Conservation (phyloP, 1,140 invertebrate genomes). For the Drosophila equinoxialis region DNA sequence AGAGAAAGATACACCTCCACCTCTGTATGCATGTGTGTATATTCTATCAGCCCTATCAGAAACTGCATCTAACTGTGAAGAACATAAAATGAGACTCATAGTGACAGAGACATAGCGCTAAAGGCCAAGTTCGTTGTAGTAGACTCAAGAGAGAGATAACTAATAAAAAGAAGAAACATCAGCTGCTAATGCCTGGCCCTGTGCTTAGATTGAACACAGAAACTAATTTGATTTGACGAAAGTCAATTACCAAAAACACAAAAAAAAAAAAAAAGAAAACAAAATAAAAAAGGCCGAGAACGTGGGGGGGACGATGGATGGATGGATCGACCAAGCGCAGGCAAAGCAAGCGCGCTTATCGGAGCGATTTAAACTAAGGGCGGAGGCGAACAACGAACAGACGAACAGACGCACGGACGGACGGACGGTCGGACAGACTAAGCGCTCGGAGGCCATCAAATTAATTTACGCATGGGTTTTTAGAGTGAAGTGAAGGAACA, state of each 20-base stretch:
- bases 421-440: not conserved
- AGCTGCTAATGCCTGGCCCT: constrained; percentile 23
- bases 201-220: constrained; percentile 45
- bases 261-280: too few relatives aligned
- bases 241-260: constrained; percentile 55
- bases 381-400: not conserved
- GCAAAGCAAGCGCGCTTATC: constrained; percentile 44
- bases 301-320: not conserved
- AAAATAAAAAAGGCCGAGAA: constrained; percentile 2
- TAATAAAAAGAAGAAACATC: constrained; percentile 43
- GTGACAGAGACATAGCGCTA: constrained; percentile 5
- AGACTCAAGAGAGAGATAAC: constrained; percentile 36
- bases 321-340: not conserved
- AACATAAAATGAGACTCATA: constrained; percentile 42
- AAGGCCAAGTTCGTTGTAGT: constrained; percentile 30
- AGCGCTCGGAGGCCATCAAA: constrained; percentile 64
- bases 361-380: constrained; percentile 41
- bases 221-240: constrained; percentile 60
- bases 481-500: constrained; percentile 41
- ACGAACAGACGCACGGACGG: too few relatives aligned
- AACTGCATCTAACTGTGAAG: constrained; percentile 56
- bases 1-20: constrained; percentile 10
- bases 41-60: constrained; percentile 34
- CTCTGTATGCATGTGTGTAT: constrained; percentile 1
- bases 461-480: constrained; percentile 56